Percentiles rank a stretch among this genome's conserved stretches.
phyloP scores from a whole-genome alignment of 2,797 vertebrate species.

The Tapera naevia region DNA sequence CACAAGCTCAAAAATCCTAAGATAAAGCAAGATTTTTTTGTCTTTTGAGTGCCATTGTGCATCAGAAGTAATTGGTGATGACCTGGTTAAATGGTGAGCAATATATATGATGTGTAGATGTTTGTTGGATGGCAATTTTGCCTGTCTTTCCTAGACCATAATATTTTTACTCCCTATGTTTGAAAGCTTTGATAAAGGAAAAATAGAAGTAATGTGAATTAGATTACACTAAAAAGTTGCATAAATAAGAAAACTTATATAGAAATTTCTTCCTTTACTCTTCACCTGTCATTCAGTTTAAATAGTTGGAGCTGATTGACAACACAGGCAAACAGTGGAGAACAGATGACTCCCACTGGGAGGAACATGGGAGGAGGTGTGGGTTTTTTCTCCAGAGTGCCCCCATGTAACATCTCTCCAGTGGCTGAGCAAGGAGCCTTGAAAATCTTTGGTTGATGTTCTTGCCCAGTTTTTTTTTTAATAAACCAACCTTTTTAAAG shows the following conservation, averaged over 20 bases:
- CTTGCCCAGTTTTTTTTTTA: background rate
- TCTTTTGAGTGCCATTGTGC: background rate
- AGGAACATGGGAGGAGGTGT: background rate
- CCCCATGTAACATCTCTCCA: background rate
- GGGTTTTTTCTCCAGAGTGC: background rate
- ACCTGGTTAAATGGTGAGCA: background rate
- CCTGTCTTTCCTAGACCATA: background rate
- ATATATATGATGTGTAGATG: background rate
- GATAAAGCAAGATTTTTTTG: background rate
- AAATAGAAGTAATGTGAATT: background rate
- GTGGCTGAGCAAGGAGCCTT: background rate
- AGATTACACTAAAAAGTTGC: background rate
- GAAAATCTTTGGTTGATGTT: background rate
- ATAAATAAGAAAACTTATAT: background rate
- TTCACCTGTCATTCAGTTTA: background rate
- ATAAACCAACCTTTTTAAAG: background rate
- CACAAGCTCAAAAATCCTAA: background rate
- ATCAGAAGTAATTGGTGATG: background rate
- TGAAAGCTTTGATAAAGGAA: background rate
- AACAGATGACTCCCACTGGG: background rate
- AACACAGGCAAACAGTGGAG: background rate
- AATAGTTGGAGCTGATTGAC: background rate
- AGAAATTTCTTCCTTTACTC: background rate
- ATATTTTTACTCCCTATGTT: background rate
- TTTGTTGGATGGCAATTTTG: background rate